Evolutionary conservation across 2,797 vertebrate species (phyloP).

Genomic region (Gorsachius magnificus): DNA sequence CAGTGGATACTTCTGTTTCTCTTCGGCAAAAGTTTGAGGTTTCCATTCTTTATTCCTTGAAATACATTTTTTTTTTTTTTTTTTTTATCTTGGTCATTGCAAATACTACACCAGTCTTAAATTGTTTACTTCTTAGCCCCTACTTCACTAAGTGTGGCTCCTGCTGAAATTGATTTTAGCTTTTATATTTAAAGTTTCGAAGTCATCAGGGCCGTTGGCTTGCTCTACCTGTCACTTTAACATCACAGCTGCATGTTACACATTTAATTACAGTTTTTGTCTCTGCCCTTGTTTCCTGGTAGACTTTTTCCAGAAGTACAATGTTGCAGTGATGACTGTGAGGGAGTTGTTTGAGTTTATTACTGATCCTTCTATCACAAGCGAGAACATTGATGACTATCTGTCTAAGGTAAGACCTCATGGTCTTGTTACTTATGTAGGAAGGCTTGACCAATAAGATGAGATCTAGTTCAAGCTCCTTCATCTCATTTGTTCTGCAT

Average conservation of each 20-base stretch:
- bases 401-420: slow-evolving; percentile 82
- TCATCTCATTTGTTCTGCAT: neutral
- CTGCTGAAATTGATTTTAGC: neutral
- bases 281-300: neutral
- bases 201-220: neutral
- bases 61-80: neutral
- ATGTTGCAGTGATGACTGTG: slow-evolving; percentile 92
- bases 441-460: neutral
- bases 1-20: neutral
- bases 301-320: slow-evolving; percentile 90
- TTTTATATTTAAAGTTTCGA: neutral
- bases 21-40: neutral
- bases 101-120: neutral
- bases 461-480: neutral
- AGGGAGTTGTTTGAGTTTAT: slow-evolving; percentile 95
- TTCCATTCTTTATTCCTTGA: neutral
- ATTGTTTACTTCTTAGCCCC: neutral
- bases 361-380: slow-evolving; percentile 90
- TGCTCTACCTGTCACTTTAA: neutral
- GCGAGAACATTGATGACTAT: slow-evolving; percentile 87
- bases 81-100: neutral
- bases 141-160: neutral
- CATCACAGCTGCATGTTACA: neutral
- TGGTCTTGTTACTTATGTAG: neutral
- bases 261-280: neutral